phyloP scores from a whole-genome alignment of 2,888 invertebrate species.

The Argyresthia goedartella region DNA sequence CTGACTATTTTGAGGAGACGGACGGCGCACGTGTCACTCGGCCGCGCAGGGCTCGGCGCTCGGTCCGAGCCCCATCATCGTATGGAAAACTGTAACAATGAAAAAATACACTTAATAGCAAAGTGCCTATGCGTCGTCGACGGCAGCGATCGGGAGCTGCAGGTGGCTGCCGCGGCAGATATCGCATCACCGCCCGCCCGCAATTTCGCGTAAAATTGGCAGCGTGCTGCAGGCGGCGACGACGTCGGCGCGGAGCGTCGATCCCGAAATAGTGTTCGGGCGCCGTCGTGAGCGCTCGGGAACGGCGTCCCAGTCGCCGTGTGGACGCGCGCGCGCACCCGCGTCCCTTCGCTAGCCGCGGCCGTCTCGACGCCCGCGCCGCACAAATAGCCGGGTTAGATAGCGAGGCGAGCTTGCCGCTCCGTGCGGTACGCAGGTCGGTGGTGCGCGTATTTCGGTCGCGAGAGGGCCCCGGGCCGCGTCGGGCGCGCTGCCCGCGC shows the following conservation, averaged over 20 bases:
- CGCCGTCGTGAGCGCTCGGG: conserved; percentile 61
- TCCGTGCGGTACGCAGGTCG: conserved; percentile 30
- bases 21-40: no score
- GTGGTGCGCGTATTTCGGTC: conserved; percentile 67
- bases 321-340: conserved; percentile 68
- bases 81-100: no score
- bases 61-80: no score
- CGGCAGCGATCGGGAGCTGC: no score
- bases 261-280: conserved; percentile 70
- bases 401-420: no score
- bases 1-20: no score
- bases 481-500: conserved; percentile 63
- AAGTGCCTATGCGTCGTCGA: no score
- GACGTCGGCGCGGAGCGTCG: conserved; percentile 43
- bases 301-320: conserved; percentile 64
- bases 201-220: conserved; percentile 71
- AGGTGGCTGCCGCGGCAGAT: conserved; percentile 55
- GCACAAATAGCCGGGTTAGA: conserved; percentile 43
- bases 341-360: conserved; percentile 60
- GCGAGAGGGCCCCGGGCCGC: no score
- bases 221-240: conserved; percentile 50
- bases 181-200: conserved; percentile 71
- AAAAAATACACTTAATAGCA: conserved; percentile 28
- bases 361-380: conserved; percentile 47
- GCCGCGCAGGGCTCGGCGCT: no score